phyloP scores from a whole-genome alignment of 2,888 invertebrate genomes.

The Eumerus sabulonum region DNA sequence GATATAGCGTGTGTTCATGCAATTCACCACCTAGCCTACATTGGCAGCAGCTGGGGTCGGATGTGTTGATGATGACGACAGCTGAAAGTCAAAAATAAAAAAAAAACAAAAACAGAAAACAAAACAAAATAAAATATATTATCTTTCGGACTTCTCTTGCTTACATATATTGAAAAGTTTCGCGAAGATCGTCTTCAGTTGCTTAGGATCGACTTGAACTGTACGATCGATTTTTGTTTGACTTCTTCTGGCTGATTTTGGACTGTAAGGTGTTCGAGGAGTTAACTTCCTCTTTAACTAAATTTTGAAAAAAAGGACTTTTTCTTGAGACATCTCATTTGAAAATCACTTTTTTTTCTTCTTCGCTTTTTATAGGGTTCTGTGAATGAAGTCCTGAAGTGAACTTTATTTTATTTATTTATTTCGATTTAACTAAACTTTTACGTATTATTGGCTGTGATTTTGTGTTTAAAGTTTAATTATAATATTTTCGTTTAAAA shows the following conservation, averaged over 20 bases:
- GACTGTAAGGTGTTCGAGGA: slow-evolving; percentile 54
- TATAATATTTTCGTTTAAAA: slow-evolving; percentile 70
- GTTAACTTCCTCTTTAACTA: slow-evolving; percentile 12
- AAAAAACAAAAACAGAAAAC: slow-evolving; percentile 22
- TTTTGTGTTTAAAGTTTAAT: slow-evolving; percentile 73
- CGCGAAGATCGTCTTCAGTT: slow-evolving; percentile 78
- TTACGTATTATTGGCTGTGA: slow-evolving; percentile 73
- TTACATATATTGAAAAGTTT: slow-evolving; percentile 79
- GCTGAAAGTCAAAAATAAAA: slow-evolving; percentile 32
- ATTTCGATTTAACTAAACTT: slow-evolving; percentile 71
- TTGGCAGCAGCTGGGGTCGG: slow-evolving; percentile 44
- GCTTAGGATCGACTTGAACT: slow-evolving; percentile 78
- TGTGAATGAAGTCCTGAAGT: slow-evolving; percentile 64
- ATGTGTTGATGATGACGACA: slow-evolving; percentile 53
- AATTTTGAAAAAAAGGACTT: too few species aligned
- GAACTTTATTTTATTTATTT: slow-evolving; percentile 71
- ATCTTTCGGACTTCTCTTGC: slow-evolving; percentile 70
- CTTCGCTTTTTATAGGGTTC: slow-evolving; percentile 60
- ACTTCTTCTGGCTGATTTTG: slow-evolving; percentile 45
- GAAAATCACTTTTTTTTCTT: slow-evolving; percentile 50
- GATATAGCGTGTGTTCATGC: slow-evolving; percentile 19
- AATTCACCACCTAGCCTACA: slow-evolving; percentile 52
- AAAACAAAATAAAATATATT: slow-evolving; percentile 22
- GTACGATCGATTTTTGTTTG: slow-evolving; percentile 75
- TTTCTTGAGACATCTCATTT: too few species aligned